These are phyloP conservation scores for Maccullochella peelii DNA, from an alignment of 2,113 vertebrate genomes.

Conservation along the genomic window DNA sequence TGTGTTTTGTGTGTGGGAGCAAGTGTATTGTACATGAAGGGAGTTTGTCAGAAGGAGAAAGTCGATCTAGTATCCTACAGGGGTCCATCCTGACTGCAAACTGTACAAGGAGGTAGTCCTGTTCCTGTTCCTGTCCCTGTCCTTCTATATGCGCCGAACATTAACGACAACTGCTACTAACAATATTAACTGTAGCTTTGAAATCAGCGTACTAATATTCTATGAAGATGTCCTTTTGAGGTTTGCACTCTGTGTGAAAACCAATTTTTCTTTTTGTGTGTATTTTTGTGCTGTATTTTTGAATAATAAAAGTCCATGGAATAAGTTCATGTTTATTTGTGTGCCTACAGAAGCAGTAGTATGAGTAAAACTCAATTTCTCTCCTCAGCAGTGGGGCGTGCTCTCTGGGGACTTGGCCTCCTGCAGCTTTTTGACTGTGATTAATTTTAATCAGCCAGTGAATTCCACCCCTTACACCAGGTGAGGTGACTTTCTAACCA, in stretches of 20 bases:
- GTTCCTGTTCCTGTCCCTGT: conserved; percentile 49
- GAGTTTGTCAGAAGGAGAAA: no score
- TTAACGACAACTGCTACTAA: conserved; percentile 67
- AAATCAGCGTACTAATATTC: conserved; percentile 76
- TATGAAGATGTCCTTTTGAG: conserved; percentile 69
- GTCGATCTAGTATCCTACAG: no score
- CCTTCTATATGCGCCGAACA: conserved; percentile 41
- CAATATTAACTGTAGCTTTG: conserved; percentile 77
- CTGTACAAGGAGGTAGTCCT: conserved; percentile 45
- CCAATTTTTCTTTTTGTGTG: conserved; percentile 61
- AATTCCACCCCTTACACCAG: conserved; percentile 72
- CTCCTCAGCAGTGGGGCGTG: not conserved
- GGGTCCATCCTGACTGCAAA: no score
- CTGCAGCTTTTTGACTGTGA: conserved; percentile 65
- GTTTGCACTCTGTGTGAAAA: conserved; percentile 77
- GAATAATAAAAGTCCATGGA: conserved; percentile 81
- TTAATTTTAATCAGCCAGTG: conserved; percentile 74
- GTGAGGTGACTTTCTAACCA: conserved; percentile 79
- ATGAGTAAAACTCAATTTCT: conserved; percentile 20
- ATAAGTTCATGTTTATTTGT: conserved; percentile 17
- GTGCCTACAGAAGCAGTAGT: not conserved
- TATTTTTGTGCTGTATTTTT: conserved; percentile 86
- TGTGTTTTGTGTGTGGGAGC: not conserved
- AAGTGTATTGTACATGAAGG: conserved; percentile 19
- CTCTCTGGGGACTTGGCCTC: conserved; percentile 18